These are phyloP conservation scores for Oostethus manadensis DNA, from an alignment of 2,113 vertebrate species.

Conservation along the genomic window DNA sequence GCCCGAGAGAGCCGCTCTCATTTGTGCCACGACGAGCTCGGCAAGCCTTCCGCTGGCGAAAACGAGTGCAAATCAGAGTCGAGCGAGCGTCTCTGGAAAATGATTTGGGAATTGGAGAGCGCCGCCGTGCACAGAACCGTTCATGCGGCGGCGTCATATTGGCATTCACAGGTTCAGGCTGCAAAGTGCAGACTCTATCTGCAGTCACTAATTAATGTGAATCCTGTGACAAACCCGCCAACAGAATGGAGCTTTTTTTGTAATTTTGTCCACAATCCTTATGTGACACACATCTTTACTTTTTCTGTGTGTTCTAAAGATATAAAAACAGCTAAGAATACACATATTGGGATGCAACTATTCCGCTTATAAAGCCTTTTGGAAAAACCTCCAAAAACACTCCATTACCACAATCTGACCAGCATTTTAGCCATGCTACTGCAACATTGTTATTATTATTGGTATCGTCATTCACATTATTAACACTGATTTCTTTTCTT, in stretches of 20 bases:
- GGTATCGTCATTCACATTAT: no score
- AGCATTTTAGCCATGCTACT: no score
- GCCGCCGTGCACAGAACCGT: not conserved
- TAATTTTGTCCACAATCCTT: no score
- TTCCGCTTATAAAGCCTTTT: no score
- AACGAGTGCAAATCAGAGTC: not conserved
- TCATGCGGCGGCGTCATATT: not conserved
- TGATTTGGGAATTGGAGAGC: not conserved
- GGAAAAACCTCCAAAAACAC: no score
- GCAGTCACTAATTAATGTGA: not conserved
- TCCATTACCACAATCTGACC: no score
- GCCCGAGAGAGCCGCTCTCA: conserved; percentile 31
- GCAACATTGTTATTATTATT: no score
- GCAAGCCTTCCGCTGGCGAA: not conserved
- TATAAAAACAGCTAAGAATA: no score
- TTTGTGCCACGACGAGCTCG: conserved; percentile 5
- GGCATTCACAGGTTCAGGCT: not conserved
- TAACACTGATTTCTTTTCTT: no score
- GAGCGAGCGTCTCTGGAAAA: not conserved
- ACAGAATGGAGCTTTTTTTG: not conserved
- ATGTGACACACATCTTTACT: no score
- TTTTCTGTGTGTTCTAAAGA: no score
- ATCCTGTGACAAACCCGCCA: not conserved
- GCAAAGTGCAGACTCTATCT: not conserved
- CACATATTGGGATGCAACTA: no score